Conservation (phyloP, 2,888 invertebrate genomes). For the Margaritifera margaritifera region DNA sequence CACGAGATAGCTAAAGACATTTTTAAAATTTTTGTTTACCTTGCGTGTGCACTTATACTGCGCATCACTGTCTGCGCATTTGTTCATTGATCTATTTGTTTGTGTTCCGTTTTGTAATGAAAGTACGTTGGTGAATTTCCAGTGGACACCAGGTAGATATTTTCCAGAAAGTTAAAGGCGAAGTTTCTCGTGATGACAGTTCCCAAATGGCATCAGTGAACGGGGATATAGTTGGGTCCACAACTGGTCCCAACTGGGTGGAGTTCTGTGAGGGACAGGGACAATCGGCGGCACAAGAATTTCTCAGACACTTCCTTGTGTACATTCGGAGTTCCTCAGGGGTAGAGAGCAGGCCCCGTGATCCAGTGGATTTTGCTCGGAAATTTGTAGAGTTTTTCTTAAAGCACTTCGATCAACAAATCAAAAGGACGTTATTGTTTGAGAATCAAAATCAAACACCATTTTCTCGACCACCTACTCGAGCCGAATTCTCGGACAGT, state of each 20-base stretch:
- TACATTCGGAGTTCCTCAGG: slow-evolving; percentile 47
- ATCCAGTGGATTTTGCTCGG: slow-evolving; percentile 85
- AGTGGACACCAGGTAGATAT: too few relatives aligned
- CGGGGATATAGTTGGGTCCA: slow-evolving; percentile 18
- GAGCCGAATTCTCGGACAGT: not conserved
- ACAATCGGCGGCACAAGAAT: slow-evolving; percentile 87
- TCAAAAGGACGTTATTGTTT: slow-evolving; percentile 30
- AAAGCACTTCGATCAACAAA: slow-evolving; percentile 85
- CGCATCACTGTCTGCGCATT: too few relatives aligned
- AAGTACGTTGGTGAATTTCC: too few relatives aligned
- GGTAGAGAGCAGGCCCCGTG: slow-evolving; percentile 74
- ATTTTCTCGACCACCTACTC: not conserved
- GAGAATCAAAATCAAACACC: slow-evolving; percentile 9
- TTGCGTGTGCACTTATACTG: too few relatives aligned
- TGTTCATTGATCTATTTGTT: too few relatives aligned
- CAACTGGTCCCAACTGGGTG: slow-evolving; percentile 35
- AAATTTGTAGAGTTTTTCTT: slow-evolving; percentile 89
- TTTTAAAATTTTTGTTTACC: too few relatives aligned
- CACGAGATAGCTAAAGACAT: too few relatives aligned
- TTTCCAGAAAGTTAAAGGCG: too few relatives aligned
- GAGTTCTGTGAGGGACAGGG: slow-evolving; percentile 78
- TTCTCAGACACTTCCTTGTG: slow-evolving; percentile 88
- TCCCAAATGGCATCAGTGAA: slow-evolving; percentile 28
- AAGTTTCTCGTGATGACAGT: not conserved
- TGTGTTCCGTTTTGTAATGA: too few relatives aligned